phyloP scores from a whole-genome alignment of 2,797 vertebrate species.

The Enteromius thamalakanensis region DNA sequence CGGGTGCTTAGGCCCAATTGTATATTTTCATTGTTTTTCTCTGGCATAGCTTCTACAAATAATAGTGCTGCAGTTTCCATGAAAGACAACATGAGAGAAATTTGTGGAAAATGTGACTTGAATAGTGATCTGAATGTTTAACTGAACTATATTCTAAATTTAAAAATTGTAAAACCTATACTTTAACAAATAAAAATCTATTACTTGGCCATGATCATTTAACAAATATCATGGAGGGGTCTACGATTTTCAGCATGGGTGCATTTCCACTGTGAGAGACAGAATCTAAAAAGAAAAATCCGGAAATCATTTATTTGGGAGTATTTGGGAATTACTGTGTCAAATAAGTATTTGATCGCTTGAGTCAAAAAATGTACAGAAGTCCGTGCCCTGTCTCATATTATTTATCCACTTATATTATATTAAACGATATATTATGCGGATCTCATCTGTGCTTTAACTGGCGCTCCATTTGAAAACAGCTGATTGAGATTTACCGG shows the following conservation, averaged over 20 bases:
- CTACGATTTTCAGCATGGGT: too few relatives aligned
- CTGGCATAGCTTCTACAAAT: not conserved
- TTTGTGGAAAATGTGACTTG: constrained; percentile 8
- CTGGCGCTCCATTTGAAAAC: too few relatives aligned
- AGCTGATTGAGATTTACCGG: too few relatives aligned
- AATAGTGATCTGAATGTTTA: not conserved
- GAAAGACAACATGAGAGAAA: not conserved
- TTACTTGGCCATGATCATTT: not conserved
- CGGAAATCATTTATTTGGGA: too few relatives aligned
- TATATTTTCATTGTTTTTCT: not conserved
- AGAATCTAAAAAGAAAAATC: too few relatives aligned
- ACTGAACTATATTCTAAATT: not conserved
- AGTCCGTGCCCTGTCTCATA: not conserved
- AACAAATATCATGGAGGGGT: not conserved
- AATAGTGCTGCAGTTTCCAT: constrained; percentile 1
- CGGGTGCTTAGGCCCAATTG: not conserved
- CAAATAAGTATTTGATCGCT: too few relatives aligned
- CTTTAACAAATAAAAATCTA: not conserved
- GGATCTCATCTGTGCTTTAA: too few relatives aligned
- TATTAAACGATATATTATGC: too few relatives aligned
- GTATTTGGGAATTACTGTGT: too few relatives aligned
- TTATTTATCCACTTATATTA: not conserved
- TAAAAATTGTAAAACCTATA: not conserved
- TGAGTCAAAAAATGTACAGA: too few relatives aligned
- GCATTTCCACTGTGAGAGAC: too few relatives aligned